Evolutionary conservation across 2,888 invertebrate species (phyloP), one percentile per base, ranked within the genome.

Genomic region (Drosophila mulleri): DNA sequence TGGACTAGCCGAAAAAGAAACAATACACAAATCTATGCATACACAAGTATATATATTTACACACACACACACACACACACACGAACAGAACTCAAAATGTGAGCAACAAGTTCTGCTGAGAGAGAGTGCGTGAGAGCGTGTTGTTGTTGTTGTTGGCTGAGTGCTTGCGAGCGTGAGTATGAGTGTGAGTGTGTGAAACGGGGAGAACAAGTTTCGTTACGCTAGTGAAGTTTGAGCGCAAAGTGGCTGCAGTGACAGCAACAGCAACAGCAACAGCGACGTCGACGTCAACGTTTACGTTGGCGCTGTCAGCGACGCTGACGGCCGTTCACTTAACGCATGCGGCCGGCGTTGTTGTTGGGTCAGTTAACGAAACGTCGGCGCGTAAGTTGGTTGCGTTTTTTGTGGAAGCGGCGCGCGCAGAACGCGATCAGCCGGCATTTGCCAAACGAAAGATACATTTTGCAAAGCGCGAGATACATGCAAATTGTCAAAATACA

Each of bases 331-430:
- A 77, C 53, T 81, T 70, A 83, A 83, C 81, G 81, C 81, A 81
- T 72, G 74, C 66, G 65, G 72, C 71, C 78, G 78, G 72, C 73
- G 61, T 84, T 88, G 84, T 77, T 80, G 77, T 79, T 75, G 82
- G 77, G 62, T 89, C 88, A 90, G 88, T 90, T 87, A 72, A 74
- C 67, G 67, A 80, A 81, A 82, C 80, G 82, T 72, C 80, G 86
- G 82, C 89, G 90, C 88, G 89, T 82, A 83, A 77, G 83, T 82
- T 82, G 90, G 91, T 74, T 88, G 88, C 83, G 80, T 80, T 79
- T 74, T 78, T 69, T 70, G 50, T 59, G 41, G 42, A 77, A 68
- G 60, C 63, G 63, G 45, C 61, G 72, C 77, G 78, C 76, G 80
- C 80, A 76, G 67, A 75, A 67, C 74, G 70, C 72, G 72, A 78